Base-by-base conservation (phyloP, 1,140 invertebrate species). In the Pseudoatta argentina region DNA sequence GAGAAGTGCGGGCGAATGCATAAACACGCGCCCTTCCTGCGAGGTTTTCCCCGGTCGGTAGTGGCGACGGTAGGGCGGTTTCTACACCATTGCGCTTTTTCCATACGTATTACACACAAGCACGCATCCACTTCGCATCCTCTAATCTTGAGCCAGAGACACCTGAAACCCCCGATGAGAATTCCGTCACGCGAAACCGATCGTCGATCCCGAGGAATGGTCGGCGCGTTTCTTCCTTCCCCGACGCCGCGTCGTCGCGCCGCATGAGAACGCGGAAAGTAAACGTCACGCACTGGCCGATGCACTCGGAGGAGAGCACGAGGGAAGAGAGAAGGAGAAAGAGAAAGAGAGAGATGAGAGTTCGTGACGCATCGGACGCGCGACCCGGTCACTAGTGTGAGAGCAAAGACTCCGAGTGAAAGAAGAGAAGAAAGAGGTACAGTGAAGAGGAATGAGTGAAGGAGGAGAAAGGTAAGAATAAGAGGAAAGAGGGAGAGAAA, bases 351-450 rank as follows among this genome's bases (percentile, higher is more conserved):
- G 48, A 72, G 18, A 10, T 27, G 67, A 64, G 73, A 77, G 77
- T 66, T 34, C 21, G 24, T 85, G 57, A 85, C 67, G 39, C 24
- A 69, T 14, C 64, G 59, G 16, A 64, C 48, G 82, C 48, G 71
- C 73, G 82, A 78, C 71, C 59, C 44, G 73, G 71, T 78, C 72
- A 85, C 16, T 48, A 61, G 71, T 51, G 30, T 66, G 39, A 44
- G n/a, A 75, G 55, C 27, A 8, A 63, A 44, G 44, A 2, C 39
- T 64, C 21, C 14, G 39, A 63, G 27, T 34, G 72, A 39, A 64
- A 63, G 48, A 12, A 53, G 18, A 64, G 24, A 64, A 83, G 27
- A 51, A 39, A 77, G 72, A 78, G 30, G 64, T 12, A 12, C 12
- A n/a, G 24, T 16, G 61, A 48, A 16, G 44, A 16, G 44, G 5